Evolutionary conservation across 2,113 vertebrate species (phyloP).

Genomic region (Butastur rufipennis): DNA sequence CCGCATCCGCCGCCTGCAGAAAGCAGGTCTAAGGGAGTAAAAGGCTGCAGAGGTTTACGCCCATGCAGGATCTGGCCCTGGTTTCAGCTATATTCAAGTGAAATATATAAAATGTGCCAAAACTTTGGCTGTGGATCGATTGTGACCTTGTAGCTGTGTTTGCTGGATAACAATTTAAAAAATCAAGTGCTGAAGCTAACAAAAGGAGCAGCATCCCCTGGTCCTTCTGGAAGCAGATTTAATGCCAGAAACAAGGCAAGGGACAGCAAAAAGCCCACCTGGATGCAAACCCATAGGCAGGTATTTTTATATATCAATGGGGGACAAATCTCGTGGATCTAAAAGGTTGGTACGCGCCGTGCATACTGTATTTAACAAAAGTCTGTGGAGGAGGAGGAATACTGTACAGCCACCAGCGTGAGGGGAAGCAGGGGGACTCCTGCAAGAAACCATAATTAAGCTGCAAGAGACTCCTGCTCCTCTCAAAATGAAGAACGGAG

Average conservation of each 20-base stretch:
- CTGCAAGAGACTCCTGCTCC: constrained; percentile 48
- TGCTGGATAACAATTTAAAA: neutral
- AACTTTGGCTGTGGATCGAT: neutral
- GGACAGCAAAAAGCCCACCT: neutral
- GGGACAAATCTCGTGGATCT: neutral
- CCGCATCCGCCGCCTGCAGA: neutral
- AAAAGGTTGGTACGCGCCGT: neutral
- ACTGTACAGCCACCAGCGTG: neutral
- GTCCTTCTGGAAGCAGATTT: neutral
- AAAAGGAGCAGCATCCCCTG: neutral
- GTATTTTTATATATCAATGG: neutral
- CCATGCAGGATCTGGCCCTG: neutral
- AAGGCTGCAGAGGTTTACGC: neutral
- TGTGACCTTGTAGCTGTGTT: neutral
- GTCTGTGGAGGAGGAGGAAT: constrained; percentile 12
- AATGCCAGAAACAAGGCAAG: neutral
- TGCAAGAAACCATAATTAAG: constrained; percentile 65
- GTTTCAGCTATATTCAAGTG: neutral
- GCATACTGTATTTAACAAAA: constrained; percentile 26
- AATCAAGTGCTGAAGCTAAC: neutral
- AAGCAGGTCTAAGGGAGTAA: neutral
- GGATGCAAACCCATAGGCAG: neutral
- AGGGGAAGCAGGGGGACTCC: constrained; percentile 48
- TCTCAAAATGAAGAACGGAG: constrained; percentile 44
- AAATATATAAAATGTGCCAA: neutral